phyloP scores from a whole-genome alignment of 2,888 invertebrate species.

The Acronicta aceris region DNA sequence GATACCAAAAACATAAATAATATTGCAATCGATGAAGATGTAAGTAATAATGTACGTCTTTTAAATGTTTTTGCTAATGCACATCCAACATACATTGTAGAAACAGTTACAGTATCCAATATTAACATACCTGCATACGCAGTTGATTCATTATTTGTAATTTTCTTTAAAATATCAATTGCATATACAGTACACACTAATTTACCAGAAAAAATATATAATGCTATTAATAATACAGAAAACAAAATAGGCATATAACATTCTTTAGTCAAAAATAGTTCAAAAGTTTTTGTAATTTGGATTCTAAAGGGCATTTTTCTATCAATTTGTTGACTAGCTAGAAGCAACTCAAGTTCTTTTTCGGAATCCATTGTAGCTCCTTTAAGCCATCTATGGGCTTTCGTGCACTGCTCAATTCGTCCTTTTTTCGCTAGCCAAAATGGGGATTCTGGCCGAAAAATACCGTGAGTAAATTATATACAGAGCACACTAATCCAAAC shows the following conservation, averaged over 20 bases:
- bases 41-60: slow-evolving; percentile 56
- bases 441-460: slow-evolving; percentile 64
- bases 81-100: slow-evolving; percentile 62
- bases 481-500: slow-evolving; percentile 41
- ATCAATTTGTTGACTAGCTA: slow-evolving; percentile 16
- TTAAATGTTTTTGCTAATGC: slow-evolving; percentile 47
- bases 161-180: slow-evolving; percentile 62
- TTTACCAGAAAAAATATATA: slow-evolving; percentile 40
- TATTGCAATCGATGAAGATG: slow-evolving; percentile 49
- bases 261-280: slow-evolving; percentile 3
- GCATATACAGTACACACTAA: slow-evolving; percentile 53
- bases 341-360: slow-evolving; percentile 33
- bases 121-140: slow-evolving; percentile 67
- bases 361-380: slow-evolving; percentile 41
- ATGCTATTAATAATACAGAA: slow-evolving; percentile 1
- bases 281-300: not conserved
- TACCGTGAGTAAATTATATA: slow-evolving; percentile 41
- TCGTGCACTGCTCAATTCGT: slow-evolving; percentile 32
- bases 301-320: slow-evolving; percentile 10
- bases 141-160: slow-evolving; percentile 52
- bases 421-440: slow-evolving; percentile 50
- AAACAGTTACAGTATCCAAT: slow-evolving; percentile 63
- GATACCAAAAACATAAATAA: slow-evolving; percentile 39
- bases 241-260: slow-evolving; percentile 40
- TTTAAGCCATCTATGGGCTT: slow-evolving; percentile 55